Evolutionary conservation across 2,797 vertebrate genomes (phyloP).

Genomic region (Loriculus beryllinus): DNA sequence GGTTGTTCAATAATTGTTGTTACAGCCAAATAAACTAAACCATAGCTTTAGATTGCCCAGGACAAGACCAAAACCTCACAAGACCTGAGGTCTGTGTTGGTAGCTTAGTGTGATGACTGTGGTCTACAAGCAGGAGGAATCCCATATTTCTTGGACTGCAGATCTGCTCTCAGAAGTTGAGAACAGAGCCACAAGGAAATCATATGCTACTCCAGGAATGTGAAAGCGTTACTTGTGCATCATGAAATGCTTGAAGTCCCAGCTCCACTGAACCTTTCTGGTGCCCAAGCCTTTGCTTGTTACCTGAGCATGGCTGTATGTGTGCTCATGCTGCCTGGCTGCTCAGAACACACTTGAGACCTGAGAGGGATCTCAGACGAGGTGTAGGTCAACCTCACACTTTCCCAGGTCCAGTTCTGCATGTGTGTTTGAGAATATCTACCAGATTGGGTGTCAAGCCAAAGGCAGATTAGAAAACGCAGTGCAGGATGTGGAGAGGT

Average conservation of each 20-base stretch:
- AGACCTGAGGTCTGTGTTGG: background rate
- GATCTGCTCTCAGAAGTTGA: background rate
- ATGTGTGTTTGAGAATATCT: background rate
- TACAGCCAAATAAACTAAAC: background rate
- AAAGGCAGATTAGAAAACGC: background rate
- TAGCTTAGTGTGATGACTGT: background rate
- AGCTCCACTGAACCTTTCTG: background rate
- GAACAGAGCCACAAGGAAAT: background rate
- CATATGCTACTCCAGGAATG: background rate
- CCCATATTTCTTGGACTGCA: background rate
- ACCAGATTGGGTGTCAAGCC: background rate
- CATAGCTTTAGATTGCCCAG: background rate
- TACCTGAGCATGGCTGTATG: background rate
- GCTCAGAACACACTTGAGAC: background rate
- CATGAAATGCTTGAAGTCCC: background rate
- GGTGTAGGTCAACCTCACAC: rapidly evolving
- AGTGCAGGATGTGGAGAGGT: background rate
- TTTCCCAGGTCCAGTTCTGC: background rate
- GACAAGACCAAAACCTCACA: background rate
- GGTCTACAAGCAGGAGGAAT: background rate
- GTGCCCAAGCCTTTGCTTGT: background rate
- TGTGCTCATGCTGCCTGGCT: background rate
- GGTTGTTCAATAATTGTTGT: background rate
- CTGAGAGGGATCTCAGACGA: background rate
- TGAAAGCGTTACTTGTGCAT: background rate